phyloP scores from a whole-genome alignment of 2,888 invertebrate genomes.

The Mechanitis mazaeus region DNA sequence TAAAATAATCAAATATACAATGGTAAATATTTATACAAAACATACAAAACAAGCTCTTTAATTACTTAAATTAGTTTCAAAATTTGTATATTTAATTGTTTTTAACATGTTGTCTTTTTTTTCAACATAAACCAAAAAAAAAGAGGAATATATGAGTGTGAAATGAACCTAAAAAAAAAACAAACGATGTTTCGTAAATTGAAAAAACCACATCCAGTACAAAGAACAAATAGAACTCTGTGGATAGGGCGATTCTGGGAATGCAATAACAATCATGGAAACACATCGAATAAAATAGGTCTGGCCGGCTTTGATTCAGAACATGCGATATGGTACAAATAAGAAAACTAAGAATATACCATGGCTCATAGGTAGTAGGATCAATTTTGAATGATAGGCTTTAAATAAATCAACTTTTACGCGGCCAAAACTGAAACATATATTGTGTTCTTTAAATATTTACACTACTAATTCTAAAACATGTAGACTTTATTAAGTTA shows the following conservation, averaged over 20 bases:
- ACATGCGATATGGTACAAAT: background rate
- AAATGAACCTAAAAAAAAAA: background rate
- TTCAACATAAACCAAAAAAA: background rate
- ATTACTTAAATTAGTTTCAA: no score
- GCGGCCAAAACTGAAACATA: no score
- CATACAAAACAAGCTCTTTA: no score
- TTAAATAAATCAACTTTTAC: background rate
- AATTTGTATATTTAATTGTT: no score
- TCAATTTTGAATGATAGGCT: slow-evolving; percentile 2
- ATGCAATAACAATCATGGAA: slow-evolving; percentile 54
- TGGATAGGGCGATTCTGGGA: slow-evolving; percentile 37
- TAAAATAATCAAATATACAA: no score
- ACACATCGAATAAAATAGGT: slow-evolving; percentile 39
- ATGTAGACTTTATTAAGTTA: no score
- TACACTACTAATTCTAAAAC: no score
- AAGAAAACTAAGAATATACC: background rate
- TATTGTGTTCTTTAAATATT: no score
- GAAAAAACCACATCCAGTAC: slow-evolving; percentile 17
- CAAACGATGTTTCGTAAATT: slow-evolving; percentile 15
- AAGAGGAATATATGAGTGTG: background rate
- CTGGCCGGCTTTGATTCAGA: slow-evolving; percentile 12
- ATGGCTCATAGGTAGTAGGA: background rate
- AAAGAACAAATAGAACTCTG: slow-evolving; percentile 18
- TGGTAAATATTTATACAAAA: no score
- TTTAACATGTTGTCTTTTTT: background rate